phyloP scores from a whole-genome alignment of 2,888 invertebrate genomes.

The Parnassius apollo region DNA sequence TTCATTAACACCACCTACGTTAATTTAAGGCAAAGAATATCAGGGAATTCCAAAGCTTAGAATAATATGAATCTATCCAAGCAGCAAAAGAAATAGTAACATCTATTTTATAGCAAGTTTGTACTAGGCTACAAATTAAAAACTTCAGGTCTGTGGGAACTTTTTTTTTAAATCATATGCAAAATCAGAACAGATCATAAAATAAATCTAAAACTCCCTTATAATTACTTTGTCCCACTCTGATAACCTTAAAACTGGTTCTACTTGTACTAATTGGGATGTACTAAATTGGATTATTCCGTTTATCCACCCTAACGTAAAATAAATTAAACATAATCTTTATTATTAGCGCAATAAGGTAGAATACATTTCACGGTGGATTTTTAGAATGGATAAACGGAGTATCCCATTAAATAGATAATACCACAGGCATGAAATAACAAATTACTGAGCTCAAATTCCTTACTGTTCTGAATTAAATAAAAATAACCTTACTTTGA shows the following conservation, averaged over 20 bases:
- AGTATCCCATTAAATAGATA: not conserved
- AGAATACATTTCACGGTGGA: no score
- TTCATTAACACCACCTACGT: constrained; percentile 6
- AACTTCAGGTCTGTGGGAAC: no score
- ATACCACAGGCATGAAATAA: constrained; percentile 24
- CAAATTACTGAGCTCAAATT: constrained; percentile 3
- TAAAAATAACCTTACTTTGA: not conserved
- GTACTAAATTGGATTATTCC: constrained; percentile 39
- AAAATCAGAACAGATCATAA: constrained; percentile 2
- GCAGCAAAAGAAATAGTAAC: not conserved
- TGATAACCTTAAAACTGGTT: constrained; percentile 32
- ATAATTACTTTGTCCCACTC: constrained; percentile 26
- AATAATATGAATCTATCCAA: constrained; percentile 6
- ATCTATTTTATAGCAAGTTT: no score
- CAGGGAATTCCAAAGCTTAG: constrained; percentile 28
- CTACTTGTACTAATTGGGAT: constrained; percentile 55
- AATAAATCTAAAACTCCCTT: constrained; percentile 22
- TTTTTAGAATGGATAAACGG: no score
- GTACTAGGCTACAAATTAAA: no score
- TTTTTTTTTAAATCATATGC: no score
- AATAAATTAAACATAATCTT: no score
- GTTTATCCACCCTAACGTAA: no score
- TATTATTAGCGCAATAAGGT: no score
- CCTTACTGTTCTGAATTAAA: not conserved
- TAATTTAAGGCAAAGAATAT: constrained; percentile 23